phyloP scores from a whole-genome alignment of 2,797 vertebrate genomes.

The Orientallactaga sibirica region DNA sequence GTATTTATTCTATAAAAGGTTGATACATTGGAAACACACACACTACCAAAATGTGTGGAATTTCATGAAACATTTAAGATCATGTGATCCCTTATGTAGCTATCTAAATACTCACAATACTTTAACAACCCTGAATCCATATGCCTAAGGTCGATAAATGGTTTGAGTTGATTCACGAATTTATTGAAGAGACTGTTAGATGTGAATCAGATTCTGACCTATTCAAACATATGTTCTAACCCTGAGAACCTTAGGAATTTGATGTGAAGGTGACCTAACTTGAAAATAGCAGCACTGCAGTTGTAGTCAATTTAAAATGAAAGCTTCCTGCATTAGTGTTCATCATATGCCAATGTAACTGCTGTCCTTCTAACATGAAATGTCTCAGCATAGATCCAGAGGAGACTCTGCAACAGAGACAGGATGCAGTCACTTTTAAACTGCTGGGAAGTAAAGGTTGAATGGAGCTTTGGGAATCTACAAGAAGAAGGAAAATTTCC shows the following conservation, averaged over 20 bases:
- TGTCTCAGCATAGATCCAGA: neutral
- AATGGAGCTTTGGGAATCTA: no score
- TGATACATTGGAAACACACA: neutral
- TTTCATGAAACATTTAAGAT: neutral
- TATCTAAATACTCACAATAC: neutral
- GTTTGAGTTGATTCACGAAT: neutral
- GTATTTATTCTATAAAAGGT: neutral
- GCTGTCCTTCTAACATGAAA: neutral
- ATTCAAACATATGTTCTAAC: neutral
- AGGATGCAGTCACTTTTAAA: neutral
- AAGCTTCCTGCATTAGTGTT: neutral
- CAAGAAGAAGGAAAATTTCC: neutral
- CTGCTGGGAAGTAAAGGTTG: neutral
- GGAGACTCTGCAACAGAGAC: no score
- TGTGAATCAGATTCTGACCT: neutral
- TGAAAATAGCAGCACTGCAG: neutral
- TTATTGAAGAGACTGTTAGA: neutral
- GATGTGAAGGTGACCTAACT: neutral
- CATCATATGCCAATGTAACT: neutral
- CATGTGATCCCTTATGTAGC: neutral
- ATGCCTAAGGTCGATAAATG: neutral
- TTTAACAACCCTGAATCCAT: neutral
- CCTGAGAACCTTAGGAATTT: neutral
- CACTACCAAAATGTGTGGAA: neutral
- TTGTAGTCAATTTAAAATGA: neutral